These are phyloP conservation scores for Galerucella pusilla DNA, from an alignment of 2,888 invertebrate genomes.

Conservation along the genomic window DNA sequence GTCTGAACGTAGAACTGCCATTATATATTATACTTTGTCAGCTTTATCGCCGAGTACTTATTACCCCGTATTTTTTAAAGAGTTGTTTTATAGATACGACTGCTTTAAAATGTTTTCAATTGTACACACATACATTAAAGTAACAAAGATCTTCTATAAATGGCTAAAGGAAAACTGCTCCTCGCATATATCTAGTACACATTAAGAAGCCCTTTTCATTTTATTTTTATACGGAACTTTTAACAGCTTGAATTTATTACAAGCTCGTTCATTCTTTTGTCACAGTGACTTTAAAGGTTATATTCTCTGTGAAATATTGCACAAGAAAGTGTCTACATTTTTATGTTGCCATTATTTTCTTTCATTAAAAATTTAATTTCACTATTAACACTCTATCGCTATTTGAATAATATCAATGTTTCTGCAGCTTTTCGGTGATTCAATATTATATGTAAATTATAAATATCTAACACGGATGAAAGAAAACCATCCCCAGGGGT, in stretches of 20 bases:
- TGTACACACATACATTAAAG: slow-evolving; percentile 53
- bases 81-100: slow-evolving; percentile 50
- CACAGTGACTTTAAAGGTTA: slow-evolving; percentile 37
- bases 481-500: too few species aligned
- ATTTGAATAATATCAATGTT: background rate
- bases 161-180: slow-evolving; percentile 51
- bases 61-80: slow-evolving; percentile 49
- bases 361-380: slow-evolving; percentile 32
- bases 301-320: slow-evolving; percentile 35
- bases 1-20: slow-evolving; percentile 35
- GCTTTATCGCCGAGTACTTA: slow-evolving; percentile 47
- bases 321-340: slow-evolving; percentile 36
- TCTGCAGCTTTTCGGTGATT: background rate
- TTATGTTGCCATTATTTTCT: slow-evolving; percentile 37
- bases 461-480: too few species aligned
- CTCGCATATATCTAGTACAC: slow-evolving; percentile 52
- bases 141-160: slow-evolving; percentile 52
- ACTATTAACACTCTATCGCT: background rate
- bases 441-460: background rate
- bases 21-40: slow-evolving; percentile 40
- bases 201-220: slow-evolving; percentile 45
- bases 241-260: slow-evolving; percentile 46
- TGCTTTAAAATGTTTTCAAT: slow-evolving; percentile 53
- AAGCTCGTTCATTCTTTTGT: slow-evolving; percentile 42
- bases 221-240: slow-evolving; percentile 48